Conservation (phyloP, 2,113 vertebrate species). For the Stictonetta naevosa region DNA sequence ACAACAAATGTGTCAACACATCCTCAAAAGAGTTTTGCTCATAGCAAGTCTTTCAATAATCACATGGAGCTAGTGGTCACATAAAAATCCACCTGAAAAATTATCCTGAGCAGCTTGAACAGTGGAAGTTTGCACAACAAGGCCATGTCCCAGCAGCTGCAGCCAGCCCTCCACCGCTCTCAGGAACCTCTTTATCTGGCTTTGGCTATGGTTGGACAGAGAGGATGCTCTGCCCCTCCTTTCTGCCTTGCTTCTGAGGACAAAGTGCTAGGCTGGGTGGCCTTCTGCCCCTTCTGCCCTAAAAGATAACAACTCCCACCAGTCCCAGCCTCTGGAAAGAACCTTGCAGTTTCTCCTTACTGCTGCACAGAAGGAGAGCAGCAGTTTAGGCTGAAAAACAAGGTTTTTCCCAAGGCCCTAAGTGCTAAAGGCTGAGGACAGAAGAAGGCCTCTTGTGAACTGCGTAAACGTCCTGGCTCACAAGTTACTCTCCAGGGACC, state of each 20-base stretch:
- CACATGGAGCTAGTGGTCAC: background rate
- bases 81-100: background rate
- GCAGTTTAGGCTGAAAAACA: background rate
- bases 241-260: background rate
- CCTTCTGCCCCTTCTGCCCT: background rate
- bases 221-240: background rate
- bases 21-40: background rate
- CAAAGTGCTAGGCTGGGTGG: background rate
- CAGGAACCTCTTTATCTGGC: background rate
- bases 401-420: background rate
- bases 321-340: background rate
- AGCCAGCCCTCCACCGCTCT: background rate
- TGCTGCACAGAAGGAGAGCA: background rate
- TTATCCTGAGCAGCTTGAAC: background rate
- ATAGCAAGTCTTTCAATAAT: background rate
- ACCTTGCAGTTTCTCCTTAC: background rate
- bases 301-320: background rate
- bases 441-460: accelerated
- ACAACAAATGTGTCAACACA: background rate
- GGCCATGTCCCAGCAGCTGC: background rate
- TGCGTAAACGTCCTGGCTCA: background rate
- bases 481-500: accelerated
- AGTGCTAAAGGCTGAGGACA: background rate
- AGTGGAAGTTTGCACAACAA: background rate
- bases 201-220: background rate